Base-by-base conservation (phyloP, 2,113 vertebrate genomes). In the Sterrhoptilus dennistouni region DNA sequence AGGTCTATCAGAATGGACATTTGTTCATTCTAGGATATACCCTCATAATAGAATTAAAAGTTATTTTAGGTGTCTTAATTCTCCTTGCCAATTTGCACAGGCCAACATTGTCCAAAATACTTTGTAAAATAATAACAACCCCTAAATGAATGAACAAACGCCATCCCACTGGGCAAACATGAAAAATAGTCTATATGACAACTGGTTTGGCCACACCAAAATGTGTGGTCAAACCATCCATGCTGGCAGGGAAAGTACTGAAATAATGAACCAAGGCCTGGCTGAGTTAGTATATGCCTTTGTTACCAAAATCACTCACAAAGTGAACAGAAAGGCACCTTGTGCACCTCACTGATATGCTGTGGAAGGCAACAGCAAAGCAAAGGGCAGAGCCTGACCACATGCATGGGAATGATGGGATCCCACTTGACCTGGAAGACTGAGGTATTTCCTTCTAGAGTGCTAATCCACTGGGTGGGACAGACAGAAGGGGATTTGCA, bases 251-350 rank as follows among this genome's bases (percentile, higher is more conserved):
- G 36, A 52, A 52, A 71, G 33, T 35, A 47, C 33, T 56, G 49
- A 59, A 93, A 40, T 38, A 75, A 78, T 0, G 6, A 91, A 85
- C 11, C 22, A 42, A 10, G 0, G 0, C 19, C 44, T 91, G 33
- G 40, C 27, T 82, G 65, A 87, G 40, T 63, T 81, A 63, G 36
- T n/a, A 3, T 3, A 44, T 0, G 0, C 4, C 0, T 8, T 74
- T 70, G 54, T 71, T 65, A 57, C 14, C n/a, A 80, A 86, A 88
- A 69, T 28, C 29, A 27, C 29, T 66, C 27, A 38, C 9, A 18
- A 54, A 60, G 11, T 8, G n/a, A 65, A n/a, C 57, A 49, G 35
- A 70, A 69, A 71, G 38, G n/a, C 17, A 19, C 15, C 5, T 70
- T 6, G 4, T 21, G 53, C 49, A 52, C 8, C 40, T 49, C n/a